Conservation (phyloP, 37 sponge, comb jelly and placozoan species). For the Beroe forskalii region DNA sequence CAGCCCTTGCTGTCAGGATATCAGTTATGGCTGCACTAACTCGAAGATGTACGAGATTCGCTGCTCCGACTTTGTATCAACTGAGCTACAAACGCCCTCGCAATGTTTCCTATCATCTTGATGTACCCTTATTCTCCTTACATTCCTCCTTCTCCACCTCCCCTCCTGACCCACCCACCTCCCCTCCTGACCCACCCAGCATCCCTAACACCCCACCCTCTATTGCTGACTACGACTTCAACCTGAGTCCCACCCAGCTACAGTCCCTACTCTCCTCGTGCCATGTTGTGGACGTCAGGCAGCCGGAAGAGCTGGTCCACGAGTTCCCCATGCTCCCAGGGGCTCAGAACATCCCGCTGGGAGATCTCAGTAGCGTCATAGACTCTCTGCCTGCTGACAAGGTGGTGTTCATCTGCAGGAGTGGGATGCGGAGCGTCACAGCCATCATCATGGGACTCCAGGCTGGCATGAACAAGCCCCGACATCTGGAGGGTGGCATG, state of each 20-base stretch:
- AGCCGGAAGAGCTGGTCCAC: slow-evolving; percentile 11
- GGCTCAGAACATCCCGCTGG: slow-evolving; percentile 40
- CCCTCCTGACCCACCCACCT: neutral
- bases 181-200: neutral
- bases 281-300: slow-evolving; percentile 31
- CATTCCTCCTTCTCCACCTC: neutral
- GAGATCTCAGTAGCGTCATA: neutral
- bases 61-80: too few species aligned
- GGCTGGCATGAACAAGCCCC: slow-evolving; percentile 1
- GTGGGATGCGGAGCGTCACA: neutral
- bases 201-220: neutral
- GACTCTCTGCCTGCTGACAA: neutral
- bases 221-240: neutral
- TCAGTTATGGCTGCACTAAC: too few species aligned
- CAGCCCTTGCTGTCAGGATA: too few species aligned
- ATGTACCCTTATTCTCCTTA: too few species aligned
- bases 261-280: neutral
- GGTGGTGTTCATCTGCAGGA: slow-evolving; percentile 22
- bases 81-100: too few species aligned
- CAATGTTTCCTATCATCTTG: too few species aligned
- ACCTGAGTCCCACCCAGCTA: neutral
- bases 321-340: neutral
- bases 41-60: too few species aligned
- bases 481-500: slow-evolving; percentile 56
- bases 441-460: neutral